A percentile compares a stretch with the other conserved stretches of the same genome.
phyloP scores from a whole-genome alignment of 2,113 vertebrate species.

The Triplophysa dalaica region DNA sequence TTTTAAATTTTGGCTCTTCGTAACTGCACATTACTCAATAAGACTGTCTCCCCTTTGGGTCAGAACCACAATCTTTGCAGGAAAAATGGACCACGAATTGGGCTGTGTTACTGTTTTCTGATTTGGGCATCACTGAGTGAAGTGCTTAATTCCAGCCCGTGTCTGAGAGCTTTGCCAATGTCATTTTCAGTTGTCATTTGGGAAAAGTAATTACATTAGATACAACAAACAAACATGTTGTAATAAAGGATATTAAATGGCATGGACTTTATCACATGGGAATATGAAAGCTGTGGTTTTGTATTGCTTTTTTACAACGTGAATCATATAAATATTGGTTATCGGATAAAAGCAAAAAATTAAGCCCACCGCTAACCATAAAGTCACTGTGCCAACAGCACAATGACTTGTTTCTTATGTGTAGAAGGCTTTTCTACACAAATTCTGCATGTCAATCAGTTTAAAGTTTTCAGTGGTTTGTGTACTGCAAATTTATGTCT shows the following conservation, averaged over 20 bases:
- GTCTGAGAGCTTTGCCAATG: slow-evolving; percentile 57
- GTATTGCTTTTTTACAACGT: no score
- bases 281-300: no score
- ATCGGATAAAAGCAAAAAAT: no score
- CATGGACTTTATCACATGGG: background rate
- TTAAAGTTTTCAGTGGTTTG: no score
- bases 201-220: slow-evolving; percentile 51
- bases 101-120: slow-evolving; percentile 62
- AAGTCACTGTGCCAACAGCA: no score
- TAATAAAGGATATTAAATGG: slow-evolving; percentile 12
- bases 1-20: slow-evolving; percentile 63
- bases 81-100: slow-evolving; percentile 63
- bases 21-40: slow-evolving; percentile 46
- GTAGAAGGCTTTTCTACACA: no score
- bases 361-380: no score
- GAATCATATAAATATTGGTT: no score
- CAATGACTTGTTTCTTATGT: no score
- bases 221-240: slow-evolving; percentile 65
- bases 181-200: slow-evolving; percentile 55
- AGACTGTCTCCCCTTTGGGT: slow-evolving; percentile 61
- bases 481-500: no score
- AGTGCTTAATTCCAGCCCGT: slow-evolving; percentile 66
- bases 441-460: no score
- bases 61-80: slow-evolving; percentile 57
- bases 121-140: slow-evolving; percentile 63